Percentiles rank a stretch among this genome's conserved stretches.
Evolutionary conservation across 2,797 vertebrate genomes (phyloP).

Genomic region (Columba guinea): DNA sequence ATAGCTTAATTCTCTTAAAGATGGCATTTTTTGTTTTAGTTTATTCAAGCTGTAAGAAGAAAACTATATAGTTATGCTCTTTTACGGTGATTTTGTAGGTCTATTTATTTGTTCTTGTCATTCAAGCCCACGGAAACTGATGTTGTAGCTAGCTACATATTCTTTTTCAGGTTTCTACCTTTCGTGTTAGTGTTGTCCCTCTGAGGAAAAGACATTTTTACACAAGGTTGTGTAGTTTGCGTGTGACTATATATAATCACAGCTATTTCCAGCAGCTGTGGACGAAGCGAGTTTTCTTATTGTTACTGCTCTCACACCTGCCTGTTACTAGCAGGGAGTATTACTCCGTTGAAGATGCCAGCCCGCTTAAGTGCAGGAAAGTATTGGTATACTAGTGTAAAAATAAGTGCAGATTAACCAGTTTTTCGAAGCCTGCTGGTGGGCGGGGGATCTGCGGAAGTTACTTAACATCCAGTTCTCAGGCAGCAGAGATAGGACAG

Average conservation of each 20-base stretch:
- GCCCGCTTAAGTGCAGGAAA: not conserved
- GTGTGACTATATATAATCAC: accelerated
- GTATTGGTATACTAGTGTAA: not conserved
- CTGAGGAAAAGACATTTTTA: not conserved
- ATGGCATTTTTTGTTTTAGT: not conserved
- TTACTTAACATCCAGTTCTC: not conserved
- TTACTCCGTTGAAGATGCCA: not conserved
- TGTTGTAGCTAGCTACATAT: not conserved
- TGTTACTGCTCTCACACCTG: accelerated
- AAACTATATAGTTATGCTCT: not conserved
- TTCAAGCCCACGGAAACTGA: not conserved
- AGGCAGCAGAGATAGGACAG: not conserved
- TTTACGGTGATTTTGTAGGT: not conserved
- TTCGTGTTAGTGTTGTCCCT: not conserved
- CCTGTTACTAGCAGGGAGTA: not conserved
- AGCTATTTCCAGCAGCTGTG: not conserved
- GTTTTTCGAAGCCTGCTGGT: not conserved
- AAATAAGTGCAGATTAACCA: not conserved
- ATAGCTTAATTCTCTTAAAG: not conserved
- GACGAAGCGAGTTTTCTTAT: not conserved
- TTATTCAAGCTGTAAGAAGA: not conserved
- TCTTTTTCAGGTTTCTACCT: not conserved
- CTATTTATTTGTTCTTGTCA: not conserved
- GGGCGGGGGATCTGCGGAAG: not conserved
- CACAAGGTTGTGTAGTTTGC: not conserved